Base-by-base conservation (phyloP, 2,113 vertebrate species). In the Hemiprocne comata region DNA sequence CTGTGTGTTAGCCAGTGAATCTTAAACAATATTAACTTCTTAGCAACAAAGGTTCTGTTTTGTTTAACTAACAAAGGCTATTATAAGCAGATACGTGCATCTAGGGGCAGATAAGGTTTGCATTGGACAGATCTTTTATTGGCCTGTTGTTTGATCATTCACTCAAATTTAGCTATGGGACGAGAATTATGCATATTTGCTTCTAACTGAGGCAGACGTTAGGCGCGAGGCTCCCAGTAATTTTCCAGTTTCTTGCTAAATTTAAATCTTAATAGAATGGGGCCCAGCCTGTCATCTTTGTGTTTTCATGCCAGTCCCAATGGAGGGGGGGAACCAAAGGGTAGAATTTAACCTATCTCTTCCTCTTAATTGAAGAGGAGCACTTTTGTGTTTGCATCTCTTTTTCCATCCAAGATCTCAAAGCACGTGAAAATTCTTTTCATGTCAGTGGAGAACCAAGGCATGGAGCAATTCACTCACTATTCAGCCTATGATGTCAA, bases 31-130 rank as follows among this genome's bases (percentile, higher is more conserved):
- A 83, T 95, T 96, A 93, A 94, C 84, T 94, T 96, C 93, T 96
- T 97, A 96, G 95, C 96, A 96, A 95, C 96, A 92, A 90, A 93
- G 71, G 58, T 84, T 95, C 74, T 96, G 95, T 93, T 97, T 96
- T 96, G 94, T 94, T 96, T 97, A 87, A 89, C 93, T 94, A 94
- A 94, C 95, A 94, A 95, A 96, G 66, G 87, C 79, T 85, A 96
- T 85, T 97, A 77, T 96, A 94, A 93, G 96, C 95, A 95, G 88
- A 94, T 94, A 91, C 6, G 18, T 92, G 89, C 66, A 44, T 91
- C 70, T 55, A 7, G 42, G 40, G 86, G 66, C 86, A 95, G 96
- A 97, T 94, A 94, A 94, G 77, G 87, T 85, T 96, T 96, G 89
- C 65, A n/a, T 58, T 92, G 89, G 86, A 67, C 77, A 55, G 84